These are phyloP conservation scores for Frankliniella intonsa DNA, from an alignment of 2,888 invertebrate genomes.

Conservation along the genomic window DNA sequence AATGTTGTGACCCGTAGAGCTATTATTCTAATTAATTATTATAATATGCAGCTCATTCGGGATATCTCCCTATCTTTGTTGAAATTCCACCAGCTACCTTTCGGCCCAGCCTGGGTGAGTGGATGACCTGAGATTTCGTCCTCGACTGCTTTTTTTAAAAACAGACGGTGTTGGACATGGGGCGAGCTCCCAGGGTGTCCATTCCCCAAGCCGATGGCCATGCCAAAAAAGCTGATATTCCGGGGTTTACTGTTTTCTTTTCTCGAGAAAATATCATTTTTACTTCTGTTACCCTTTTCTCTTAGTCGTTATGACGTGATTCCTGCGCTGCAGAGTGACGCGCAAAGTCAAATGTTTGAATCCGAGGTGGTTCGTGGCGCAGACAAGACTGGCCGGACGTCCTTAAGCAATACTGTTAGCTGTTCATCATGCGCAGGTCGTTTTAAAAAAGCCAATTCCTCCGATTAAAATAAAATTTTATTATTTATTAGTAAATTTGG, in stretches of 20 bases:
- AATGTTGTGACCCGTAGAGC: slow-evolving; percentile 22
- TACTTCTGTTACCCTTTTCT: not conserved
- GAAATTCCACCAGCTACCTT: not conserved
- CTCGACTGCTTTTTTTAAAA: too few species aligned
- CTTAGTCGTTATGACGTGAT: not conserved
- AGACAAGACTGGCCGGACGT: not conserved
- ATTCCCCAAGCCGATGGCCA: too few species aligned
- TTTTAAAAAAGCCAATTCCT: not conserved
- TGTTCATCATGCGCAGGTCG: not conserved
- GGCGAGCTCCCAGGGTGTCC: too few species aligned
- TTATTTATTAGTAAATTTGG: not conserved
- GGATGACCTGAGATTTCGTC: not conserved
- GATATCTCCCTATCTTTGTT: not conserved
- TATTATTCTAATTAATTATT: not conserved
- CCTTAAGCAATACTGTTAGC: not conserved
- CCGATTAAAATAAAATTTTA: not conserved
- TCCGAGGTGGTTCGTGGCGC: not conserved
- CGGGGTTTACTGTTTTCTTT: not conserved
- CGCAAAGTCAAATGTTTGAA: not conserved
- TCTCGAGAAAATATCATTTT: not conserved
- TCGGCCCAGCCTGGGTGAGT: not conserved
- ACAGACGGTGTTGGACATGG: too few species aligned
- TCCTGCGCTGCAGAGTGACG: not conserved
- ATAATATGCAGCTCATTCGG: not conserved
- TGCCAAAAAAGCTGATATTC: not conserved